Evolutionary conservation across 2,888 invertebrate species (phyloP).

Genomic region (Drosophila neotestacea): DNA sequence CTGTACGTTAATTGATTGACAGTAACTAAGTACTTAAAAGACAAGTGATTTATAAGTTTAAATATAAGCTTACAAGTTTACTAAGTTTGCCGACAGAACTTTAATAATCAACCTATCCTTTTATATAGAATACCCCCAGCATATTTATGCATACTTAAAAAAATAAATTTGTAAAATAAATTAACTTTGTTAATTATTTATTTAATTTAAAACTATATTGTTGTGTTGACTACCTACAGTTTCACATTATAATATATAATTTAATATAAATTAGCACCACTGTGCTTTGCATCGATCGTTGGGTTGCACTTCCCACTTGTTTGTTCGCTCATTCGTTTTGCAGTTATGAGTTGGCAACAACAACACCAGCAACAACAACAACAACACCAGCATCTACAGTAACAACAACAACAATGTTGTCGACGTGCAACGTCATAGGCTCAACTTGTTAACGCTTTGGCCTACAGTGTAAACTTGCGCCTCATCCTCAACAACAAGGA

Average conservation of each 20-base stretch:
- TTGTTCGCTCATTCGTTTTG: slow-evolving; percentile 63
- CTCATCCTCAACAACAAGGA: slow-evolving; percentile 43
- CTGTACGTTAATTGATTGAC: too few species aligned
- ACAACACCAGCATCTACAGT: slow-evolving; percentile 4
- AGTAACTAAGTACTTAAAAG: too few species aligned
- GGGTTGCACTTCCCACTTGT: slow-evolving; percentile 78
- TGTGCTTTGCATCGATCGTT: slow-evolving; percentile 8
- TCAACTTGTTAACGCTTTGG: slow-evolving; percentile 78
- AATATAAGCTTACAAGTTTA: too few species aligned
- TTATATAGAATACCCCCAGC: too few species aligned
- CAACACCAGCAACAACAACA: not conserved
- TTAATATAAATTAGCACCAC: not conserved
- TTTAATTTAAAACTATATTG: too few species aligned
- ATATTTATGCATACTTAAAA: too few species aligned
- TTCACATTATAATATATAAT: too few species aligned
- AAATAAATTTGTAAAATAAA: too few species aligned
- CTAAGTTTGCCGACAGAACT: too few species aligned
- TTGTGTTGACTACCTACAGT: too few species aligned
- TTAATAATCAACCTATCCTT: not conserved
- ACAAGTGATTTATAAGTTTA: too few species aligned
- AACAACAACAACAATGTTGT: slow-evolving; percentile 29
- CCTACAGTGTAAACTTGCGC: slow-evolving; percentile 79
- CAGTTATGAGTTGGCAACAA: slow-evolving; percentile 59
- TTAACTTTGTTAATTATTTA: not conserved
- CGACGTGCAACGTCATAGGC: slow-evolving; percentile 59